Evolutionary conservation across 2,888 invertebrate species (phyloP).

Genomic region (Rhaphigaster nebulosa): DNA sequence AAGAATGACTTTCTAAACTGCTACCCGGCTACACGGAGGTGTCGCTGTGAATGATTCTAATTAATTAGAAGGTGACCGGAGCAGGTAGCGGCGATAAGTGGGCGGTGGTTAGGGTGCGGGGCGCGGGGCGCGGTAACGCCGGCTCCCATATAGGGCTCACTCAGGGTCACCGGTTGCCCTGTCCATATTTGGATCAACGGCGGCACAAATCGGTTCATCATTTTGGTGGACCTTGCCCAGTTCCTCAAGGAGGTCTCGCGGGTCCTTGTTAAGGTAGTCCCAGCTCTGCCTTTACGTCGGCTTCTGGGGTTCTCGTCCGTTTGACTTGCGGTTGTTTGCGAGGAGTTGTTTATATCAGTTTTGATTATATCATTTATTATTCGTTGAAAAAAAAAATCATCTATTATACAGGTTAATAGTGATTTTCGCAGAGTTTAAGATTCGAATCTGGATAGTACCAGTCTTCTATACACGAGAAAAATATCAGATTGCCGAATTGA

Average conservation of each 20-base stretch:
- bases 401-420: too few relatives aligned
- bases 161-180: not conserved
- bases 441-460: too few relatives aligned
- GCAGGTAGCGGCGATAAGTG: not conserved
- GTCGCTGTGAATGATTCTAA: not conserved
- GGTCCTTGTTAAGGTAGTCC: slow-evolving; percentile 22
- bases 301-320: not conserved
- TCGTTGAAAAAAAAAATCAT: too few relatives aligned
- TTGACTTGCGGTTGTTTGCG: not conserved
- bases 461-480: too few relatives aligned
- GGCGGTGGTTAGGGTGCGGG: not conserved
- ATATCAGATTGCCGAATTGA: too few relatives aligned
- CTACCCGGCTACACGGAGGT: not conserved
- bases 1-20: slow-evolving; percentile 19
- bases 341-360: not conserved
- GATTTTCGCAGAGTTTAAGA: too few relatives aligned
- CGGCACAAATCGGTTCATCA: slow-evolving; percentile 40
- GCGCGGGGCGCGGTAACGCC: not conserved
- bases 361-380: not conserved
- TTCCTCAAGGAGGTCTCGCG: not conserved
- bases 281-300: not conserved
- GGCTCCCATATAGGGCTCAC: not conserved
- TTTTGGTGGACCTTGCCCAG: slow-evolving; percentile 26
- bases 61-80: not conserved
- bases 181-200: slow-evolving; percentile 37